Base-by-base conservation (phyloP, 1,140 invertebrate species). In the Lerema accius region DNA sequence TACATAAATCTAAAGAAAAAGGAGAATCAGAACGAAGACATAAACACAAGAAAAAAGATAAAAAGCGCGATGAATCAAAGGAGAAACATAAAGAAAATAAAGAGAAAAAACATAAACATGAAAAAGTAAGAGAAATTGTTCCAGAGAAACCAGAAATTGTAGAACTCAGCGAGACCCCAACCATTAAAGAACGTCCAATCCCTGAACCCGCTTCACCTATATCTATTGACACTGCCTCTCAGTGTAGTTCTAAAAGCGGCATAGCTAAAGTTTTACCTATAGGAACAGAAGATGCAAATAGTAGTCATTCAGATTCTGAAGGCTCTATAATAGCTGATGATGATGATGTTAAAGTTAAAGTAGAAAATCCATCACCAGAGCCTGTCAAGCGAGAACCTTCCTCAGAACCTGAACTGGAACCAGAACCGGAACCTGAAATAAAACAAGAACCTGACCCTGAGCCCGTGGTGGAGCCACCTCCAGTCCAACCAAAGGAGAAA, bases 21-120 rank as follows among this genome's bases (percentile, higher is more conserved):
- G 79, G 68, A 69, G 90, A 91, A 37, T 81, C 84, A 42, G 88
- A 89, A 74, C 84, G 80, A 80, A 90, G 88, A 86, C 91, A 91
- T 65, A 92, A 90, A 80, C 90, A 92, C 65, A 92, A 90, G 73
- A 92, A 92, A 70, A 92, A 91, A 81, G 88, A 89, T 71, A 92
- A 91, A 78, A 92, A 90, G 67, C 76, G 86, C 53, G 90, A 92
- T 84, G 87, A 90, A 70, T 91, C 84, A 46, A 89, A 89, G 69
- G 91, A 92, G 66, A 91, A 92, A 77, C 90, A 91, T 66, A 93
- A 92, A 78, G 92, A 93, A 55, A 86, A 75, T 67, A 89, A 92
- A 56, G 92, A 93, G 68, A 94, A 93, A 68, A 93, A 93, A 72
- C 92, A 93, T 65, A 94, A 93, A 70, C 92, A 92, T 76, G 92